Percentiles rank a stretch among this genome's conserved stretches.
Conservation (phyloP, 23 tunicate genomes). For the Aplidium turbinatum region DNA sequence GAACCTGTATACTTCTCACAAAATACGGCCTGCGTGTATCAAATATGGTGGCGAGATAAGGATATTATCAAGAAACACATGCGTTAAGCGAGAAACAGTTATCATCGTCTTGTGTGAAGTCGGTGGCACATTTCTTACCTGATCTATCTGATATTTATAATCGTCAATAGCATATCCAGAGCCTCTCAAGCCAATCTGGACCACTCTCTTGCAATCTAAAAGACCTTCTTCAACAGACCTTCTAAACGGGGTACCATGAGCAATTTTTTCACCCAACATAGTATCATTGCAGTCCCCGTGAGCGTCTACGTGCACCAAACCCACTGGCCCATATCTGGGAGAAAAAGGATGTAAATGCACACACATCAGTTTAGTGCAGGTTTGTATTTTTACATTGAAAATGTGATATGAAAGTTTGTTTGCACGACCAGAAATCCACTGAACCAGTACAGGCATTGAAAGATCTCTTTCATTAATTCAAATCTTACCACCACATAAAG, state of each 20-base stretch:
- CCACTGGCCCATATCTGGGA: slow-evolving; percentile 81
- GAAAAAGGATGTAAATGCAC: too few species aligned
- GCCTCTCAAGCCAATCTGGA: slow-evolving; percentile 77
- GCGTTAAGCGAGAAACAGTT: too few species aligned
- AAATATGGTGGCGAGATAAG: too few species aligned
- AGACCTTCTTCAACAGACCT: slow-evolving; percentile 70
- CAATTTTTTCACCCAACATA: slow-evolving; percentile 68
- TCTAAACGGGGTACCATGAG: slow-evolving; percentile 79
- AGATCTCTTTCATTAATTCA: too few species aligned
- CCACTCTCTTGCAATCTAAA: slow-evolving; percentile 65
- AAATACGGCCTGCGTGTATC: too few species aligned
- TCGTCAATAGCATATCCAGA: slow-evolving; percentile 49
- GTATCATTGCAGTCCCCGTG: slow-evolving; percentile 64
- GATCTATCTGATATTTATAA: slow-evolving; percentile 39
- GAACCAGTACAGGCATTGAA: background rate
- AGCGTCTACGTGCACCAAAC: slow-evolving; percentile 79
- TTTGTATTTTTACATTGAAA: too few species aligned
- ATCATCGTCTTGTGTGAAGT: too few species aligned
- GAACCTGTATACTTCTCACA: too few species aligned
- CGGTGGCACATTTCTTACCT: too few species aligned
- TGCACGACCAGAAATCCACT: background rate
- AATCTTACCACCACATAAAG: too few species aligned
- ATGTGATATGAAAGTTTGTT: background rate
- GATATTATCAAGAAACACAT: too few species aligned
- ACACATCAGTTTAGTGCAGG: too few species aligned